Evolutionary conservation across 2,888 invertebrate genomes (phyloP), one percentile per base, ranked within the genome.

Genomic region (Watsonalla binaria): DNA sequence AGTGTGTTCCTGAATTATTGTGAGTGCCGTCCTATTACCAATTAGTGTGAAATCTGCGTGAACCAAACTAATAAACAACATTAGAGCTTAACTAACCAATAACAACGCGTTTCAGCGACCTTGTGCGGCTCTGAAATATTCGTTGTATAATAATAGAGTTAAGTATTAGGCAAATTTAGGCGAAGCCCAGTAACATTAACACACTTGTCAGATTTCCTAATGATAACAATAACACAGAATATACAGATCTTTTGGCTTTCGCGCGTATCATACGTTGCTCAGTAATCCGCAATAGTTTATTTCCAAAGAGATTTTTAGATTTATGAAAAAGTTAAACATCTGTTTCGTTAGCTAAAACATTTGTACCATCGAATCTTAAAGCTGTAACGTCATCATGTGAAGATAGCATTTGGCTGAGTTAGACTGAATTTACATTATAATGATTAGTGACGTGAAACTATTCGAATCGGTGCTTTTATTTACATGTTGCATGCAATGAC

Each of bases 311-410:
- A 56, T 54, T 48, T 47, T 55, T 60, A 63, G 60, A 64, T 69
- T 67, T 60, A 62, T 70, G 66, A 60, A 57, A 64, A 65, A 60
- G 61, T 63, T 52, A 53, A 65, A 68, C 72, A 73, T 67, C 66
- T 74, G 74, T 63, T 59, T 59, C 70, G 71, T 37, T 49, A 52
- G 58, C 51, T 45, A 45, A 51, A 49, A 55, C 46, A 51, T 48
- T 35, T 48, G 48, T 48, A 13, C 48, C 48, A 48, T 47, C 45
- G n/a, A 13, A 13, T 45, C 35, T 34, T 48, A 5, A 35, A 33
- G 35, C 13, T 8, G 48, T 48, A 35, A 35, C 48, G 48, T 48
- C 34, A 37, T 13, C 7, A 37, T 11, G 47, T 13, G 34, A 34
- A n/a, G 34, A 48, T 48, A 35, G 35, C 48, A 35, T 37, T 37